Percentiles rank a stretch among this genome's conserved stretches.
Evolutionary conservation across 2,888 invertebrate genomes (phyloP).

Genomic region (Pharmacophagus antenor): DNA sequence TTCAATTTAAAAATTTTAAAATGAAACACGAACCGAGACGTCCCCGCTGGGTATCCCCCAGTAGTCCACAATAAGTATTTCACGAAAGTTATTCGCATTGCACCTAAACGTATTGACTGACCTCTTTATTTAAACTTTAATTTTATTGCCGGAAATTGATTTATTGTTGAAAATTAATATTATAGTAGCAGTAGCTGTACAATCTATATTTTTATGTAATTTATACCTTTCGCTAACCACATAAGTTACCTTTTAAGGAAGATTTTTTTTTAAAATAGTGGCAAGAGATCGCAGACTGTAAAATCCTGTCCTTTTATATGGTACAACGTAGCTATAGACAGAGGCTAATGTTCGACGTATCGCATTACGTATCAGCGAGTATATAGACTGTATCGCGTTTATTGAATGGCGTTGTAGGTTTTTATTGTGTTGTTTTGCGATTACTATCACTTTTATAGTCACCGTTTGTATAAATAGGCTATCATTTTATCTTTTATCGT

Average conservation of each 20-base stretch:
- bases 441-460: constrained; percentile 55
- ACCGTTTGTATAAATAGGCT: constrained; percentile 53
- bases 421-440: constrained; percentile 56
- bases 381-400: constrained; percentile 47
- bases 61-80: constrained; percentile 12
- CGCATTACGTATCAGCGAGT: constrained; percentile 29
- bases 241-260: neutral
- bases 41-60: constrained; percentile 20
- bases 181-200: no score
- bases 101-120: no score
- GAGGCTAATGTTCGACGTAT: constrained; percentile 33
- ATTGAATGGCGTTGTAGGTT: constrained; percentile 55
- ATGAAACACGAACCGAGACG: constrained; percentile 14
- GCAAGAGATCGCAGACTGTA: neutral
- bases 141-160: no score
- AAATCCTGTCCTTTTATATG: neutral
- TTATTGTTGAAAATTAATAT: no score
- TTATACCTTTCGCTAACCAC: no score
- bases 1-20: constrained; percentile 21
- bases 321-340: no score
- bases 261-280: neutral
- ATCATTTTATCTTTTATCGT: constrained; percentile 54
- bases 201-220: no score
- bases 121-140: no score
- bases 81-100: neutral